Conservation (phyloP, 2,113 vertebrate species). For the Rattus rattus region DNA sequence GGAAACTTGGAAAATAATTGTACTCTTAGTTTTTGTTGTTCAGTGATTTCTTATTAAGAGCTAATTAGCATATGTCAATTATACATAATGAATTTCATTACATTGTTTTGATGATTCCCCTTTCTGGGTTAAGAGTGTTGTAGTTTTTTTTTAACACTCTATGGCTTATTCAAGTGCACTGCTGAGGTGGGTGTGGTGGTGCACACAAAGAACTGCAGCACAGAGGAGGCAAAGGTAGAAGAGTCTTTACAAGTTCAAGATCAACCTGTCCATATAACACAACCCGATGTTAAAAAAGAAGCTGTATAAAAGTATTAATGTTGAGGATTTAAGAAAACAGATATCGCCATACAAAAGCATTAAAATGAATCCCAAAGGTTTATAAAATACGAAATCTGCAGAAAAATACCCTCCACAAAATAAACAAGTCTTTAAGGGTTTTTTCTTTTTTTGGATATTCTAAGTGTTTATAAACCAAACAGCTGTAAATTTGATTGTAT, state of each 20-base stretch:
- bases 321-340: constrained; percentile 71
- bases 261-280: too few relatives aligned
- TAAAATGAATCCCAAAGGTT: constrained; percentile 89
- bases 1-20: constrained; percentile 34
- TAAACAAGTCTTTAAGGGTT: constrained; percentile 83
- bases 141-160: not conserved
- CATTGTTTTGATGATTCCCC: not conserved
- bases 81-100: not conserved
- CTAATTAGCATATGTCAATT: not conserved
- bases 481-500: constrained; percentile 77
- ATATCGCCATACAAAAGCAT: constrained; percentile 90
- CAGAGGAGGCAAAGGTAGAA: not conserved
- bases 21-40: not conserved
- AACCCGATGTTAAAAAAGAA: not conserved
- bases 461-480: constrained; percentile 79
- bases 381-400: constrained; percentile 90
- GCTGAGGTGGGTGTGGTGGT: not conserved
- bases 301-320: not conserved
- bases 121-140: not conserved
- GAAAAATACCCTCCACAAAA: constrained; percentile 88
- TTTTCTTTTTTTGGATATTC: constrained; percentile 81
- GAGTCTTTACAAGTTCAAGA: not conserved
- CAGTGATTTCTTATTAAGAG: constrained; percentile 1
- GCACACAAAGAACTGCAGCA: not conserved
- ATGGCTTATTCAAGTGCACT: not conserved